phyloP scores from a whole-genome alignment of 2,888 invertebrate genomes.

The Eustalomyia histrio region DNA sequence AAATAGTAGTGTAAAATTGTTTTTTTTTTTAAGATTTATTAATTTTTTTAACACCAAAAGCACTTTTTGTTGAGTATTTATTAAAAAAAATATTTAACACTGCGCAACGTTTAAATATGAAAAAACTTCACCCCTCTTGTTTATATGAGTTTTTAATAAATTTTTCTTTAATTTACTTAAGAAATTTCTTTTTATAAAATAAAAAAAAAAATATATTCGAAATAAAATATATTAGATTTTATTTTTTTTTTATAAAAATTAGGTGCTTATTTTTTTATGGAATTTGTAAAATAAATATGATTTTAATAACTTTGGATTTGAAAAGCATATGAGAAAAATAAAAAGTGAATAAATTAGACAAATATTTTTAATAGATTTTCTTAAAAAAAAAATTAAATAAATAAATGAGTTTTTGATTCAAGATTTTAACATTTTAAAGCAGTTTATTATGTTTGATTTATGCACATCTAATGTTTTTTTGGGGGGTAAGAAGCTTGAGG shows the following conservation, averaged over 20 bases:
- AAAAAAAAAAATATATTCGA: slow-evolving; percentile 24
- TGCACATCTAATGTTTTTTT: not conserved
- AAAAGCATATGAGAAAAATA: slow-evolving; percentile 9
- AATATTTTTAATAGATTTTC: not conserved
- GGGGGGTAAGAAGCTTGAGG: slow-evolving; percentile 28
- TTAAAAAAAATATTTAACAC: slow-evolving; percentile 54
- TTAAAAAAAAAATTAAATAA: not conserved
- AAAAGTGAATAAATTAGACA: slow-evolving; percentile 20
- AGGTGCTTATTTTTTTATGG: slow-evolving; percentile 38
- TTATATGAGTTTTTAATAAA: slow-evolving; percentile 54
- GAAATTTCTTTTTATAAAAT: slow-evolving; percentile 26
- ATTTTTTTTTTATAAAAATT: slow-evolving; percentile 22
- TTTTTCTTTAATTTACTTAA: slow-evolving; percentile 28
- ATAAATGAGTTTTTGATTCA: not conserved
- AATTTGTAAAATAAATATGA: slow-evolving; percentile 29
- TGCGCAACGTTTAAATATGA: slow-evolving; percentile 74
- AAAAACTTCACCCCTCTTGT: slow-evolving; percentile 76
- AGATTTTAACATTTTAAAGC: slow-evolving; percentile 27
- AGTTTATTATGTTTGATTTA: slow-evolving; percentile 1
- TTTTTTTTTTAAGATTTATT: slow-evolving; percentile 56
- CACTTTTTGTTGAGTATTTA: slow-evolving; percentile 68
- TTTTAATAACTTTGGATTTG: not conserved
- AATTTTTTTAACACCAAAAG: slow-evolving; percentile 75
- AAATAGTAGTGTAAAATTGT: slow-evolving; percentile 36
- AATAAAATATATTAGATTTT: slow-evolving; percentile 21